Conservation (phyloP, 2,797 vertebrate species). For the Hippoglossus hippoglossus region DNA sequence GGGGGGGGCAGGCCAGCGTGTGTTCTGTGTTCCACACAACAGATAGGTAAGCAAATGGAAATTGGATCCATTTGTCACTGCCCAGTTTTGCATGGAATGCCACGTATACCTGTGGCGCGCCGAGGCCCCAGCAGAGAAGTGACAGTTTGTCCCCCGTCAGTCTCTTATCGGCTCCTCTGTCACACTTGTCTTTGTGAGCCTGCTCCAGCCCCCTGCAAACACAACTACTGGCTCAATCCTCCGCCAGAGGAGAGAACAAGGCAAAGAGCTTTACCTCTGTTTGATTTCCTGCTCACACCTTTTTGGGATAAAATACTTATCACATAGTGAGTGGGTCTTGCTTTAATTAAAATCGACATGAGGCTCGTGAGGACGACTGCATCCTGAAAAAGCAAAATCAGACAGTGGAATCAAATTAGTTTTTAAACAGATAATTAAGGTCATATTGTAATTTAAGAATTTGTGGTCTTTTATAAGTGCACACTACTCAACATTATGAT, state of each 20-base stretch:
- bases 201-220: slow-evolving; percentile 18
- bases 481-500: no score
- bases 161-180: slow-evolving; percentile 56
- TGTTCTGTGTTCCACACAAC: slow-evolving; percentile 67
- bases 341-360: slow-evolving; percentile 21
- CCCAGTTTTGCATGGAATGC: slow-evolving; percentile 34
- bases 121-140: slow-evolving; percentile 49
- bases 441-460: no score
- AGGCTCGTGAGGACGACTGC: slow-evolving; percentile 14
- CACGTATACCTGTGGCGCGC: slow-evolving; percentile 62
- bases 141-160: slow-evolving; percentile 57
- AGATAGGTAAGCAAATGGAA: slow-evolving; percentile 81
- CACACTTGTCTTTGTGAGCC: slow-evolving; percentile 42
- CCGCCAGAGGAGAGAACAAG: slow-evolving; percentile 25
- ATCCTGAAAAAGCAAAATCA: slow-evolving; percentile 11
- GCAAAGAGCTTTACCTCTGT: slow-evolving; percentile 4
- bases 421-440: slow-evolving; percentile 4
- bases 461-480: no score
- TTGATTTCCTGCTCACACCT: slow-evolving; percentile 35
- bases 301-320: slow-evolving; percentile 2
- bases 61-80: slow-evolving; percentile 79
- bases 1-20: slow-evolving; percentile 53
- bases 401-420: background rate
- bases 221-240: slow-evolving; percentile 15
- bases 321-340: background rate